phyloP scores from a whole-genome alignment of 1,140 invertebrate genomes.

The Calephelis nemesis region DNA sequence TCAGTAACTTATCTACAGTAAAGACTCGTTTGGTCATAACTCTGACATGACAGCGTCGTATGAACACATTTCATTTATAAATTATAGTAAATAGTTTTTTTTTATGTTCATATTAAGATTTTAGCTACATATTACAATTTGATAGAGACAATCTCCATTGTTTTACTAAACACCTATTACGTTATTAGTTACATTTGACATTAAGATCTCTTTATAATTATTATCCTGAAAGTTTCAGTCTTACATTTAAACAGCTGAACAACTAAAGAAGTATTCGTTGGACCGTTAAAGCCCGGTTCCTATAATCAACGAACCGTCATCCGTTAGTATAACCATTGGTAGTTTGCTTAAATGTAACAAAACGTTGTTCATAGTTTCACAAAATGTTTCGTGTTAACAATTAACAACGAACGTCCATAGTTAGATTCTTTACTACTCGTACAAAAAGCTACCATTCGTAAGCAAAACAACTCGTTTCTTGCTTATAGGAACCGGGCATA shows the following conservation, averaged over 20 bases:
- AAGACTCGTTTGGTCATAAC: not conserved
- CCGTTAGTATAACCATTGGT: too few relatives aligned
- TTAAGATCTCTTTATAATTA: constrained; percentile 42
- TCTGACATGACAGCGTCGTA: constrained; percentile 9
- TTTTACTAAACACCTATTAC: constrained; percentile 12
- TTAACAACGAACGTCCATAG: too few relatives aligned
- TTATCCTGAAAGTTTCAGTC: constrained; percentile 49
- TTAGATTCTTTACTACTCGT: too few relatives aligned
- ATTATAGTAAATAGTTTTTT: constrained; percentile 1
- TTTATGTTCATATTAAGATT: constrained; percentile 13
- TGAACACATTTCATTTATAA: constrained; percentile 13
- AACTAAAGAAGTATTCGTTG: constrained; percentile 33
- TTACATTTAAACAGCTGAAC: constrained; percentile 42
- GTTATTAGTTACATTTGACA: constrained; percentile 16
- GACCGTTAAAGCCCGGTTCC: not conserved
- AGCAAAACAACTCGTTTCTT: too few relatives aligned
- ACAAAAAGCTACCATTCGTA: too few relatives aligned
- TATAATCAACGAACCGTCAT: too few relatives aligned
- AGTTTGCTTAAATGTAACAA: too few relatives aligned
- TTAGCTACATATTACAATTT: constrained; percentile 2
- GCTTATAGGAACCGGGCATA: not conserved
- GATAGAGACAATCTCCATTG: constrained; percentile 1
- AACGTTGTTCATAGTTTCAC: too few relatives aligned
- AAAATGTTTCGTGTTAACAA: too few relatives aligned
- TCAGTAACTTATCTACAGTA: constrained; percentile 8